A percentile compares a stretch with the other conserved stretches of the same genome.
phyloP scores from a whole-genome alignment of 2,888 invertebrate species.

The Troglohyphantes excavatus region DNA sequence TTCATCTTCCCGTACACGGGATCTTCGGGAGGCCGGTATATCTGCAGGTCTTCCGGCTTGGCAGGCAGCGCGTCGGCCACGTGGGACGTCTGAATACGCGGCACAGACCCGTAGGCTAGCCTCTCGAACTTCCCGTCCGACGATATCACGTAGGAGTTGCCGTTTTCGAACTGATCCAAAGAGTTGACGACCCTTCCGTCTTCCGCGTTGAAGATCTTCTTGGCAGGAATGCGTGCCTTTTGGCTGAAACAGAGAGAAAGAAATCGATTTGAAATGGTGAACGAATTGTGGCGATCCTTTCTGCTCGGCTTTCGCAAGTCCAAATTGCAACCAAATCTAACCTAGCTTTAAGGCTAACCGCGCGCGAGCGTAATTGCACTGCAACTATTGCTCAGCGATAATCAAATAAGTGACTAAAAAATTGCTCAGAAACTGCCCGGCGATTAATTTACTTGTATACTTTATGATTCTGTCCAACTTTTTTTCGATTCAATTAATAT shows the following conservation, averaged over 20 bases:
- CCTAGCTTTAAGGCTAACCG: too few species aligned
- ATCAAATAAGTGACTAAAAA: too few species aligned
- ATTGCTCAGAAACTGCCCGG: too few species aligned
- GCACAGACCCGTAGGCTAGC: conserved; percentile 79
- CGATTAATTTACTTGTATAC: too few species aligned
- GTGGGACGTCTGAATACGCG: conserved; percentile 66
- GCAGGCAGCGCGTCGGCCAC: conserved; percentile 41
- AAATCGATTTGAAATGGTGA: too few species aligned
- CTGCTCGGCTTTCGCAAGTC: too few species aligned
- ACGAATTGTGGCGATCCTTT: too few species aligned
- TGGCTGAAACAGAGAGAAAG: conserved; percentile 86
- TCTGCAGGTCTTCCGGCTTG: conserved; percentile 79
- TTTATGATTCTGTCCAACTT: too few species aligned
- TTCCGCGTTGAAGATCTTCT: conserved; percentile 89
- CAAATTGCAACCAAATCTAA: too few species aligned
- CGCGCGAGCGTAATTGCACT: too few species aligned
- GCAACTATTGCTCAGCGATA: too few species aligned
- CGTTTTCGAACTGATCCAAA: conserved; percentile 93
- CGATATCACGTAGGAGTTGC: conserved; percentile 96
- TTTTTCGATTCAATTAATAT: too few species aligned
- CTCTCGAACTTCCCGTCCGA: conserved; percentile 92
- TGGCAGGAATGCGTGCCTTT: conserved; percentile 56
- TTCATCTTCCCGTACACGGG: conserved; percentile 39
- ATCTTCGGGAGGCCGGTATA: conserved; percentile 75
- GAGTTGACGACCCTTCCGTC: conserved; percentile 93